Evolutionary conservation across 2,888 invertebrate genomes (phyloP).

Genomic region (Ellobium chinense): DNA sequence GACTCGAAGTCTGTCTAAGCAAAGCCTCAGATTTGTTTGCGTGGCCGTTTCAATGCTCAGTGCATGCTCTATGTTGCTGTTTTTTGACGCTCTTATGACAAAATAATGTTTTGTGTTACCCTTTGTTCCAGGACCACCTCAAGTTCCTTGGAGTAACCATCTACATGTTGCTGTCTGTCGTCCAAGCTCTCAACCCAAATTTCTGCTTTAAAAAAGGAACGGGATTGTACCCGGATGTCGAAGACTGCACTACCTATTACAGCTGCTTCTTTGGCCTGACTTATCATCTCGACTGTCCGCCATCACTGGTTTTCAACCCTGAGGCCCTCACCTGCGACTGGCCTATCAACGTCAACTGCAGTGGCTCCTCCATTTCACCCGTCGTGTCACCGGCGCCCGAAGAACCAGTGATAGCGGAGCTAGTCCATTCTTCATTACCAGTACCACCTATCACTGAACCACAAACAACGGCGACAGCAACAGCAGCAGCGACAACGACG

Average conservation of each 20-base stretch:
- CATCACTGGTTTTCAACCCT: background rate
- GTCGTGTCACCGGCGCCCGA: background rate
- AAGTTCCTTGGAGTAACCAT: background rate
- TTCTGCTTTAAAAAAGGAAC: background rate
- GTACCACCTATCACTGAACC: background rate
- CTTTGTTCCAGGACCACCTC: background rate
- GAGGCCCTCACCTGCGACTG: background rate
- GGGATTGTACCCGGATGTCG: background rate
- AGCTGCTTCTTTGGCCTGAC: background rate
- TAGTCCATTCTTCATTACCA: background rate
- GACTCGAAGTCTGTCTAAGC: too few relatives aligned
- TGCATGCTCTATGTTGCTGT: too few relatives aligned
- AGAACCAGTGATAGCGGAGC: background rate
- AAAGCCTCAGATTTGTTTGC: too few relatives aligned
- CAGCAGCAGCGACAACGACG: background rate
- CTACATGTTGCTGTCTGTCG: background rate
- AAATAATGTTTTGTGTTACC: too few relatives aligned
- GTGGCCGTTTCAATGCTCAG: too few relatives aligned
- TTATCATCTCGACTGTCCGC: background rate
- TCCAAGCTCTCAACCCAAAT: background rate
- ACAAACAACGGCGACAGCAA: background rate
- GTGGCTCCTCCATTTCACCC: background rate
- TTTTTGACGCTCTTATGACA: too few relatives aligned
- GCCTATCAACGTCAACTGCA: background rate
- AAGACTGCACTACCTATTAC: constrained; percentile 1